Evolutionary conservation across 2,888 invertebrate genomes (phyloP), one percentile per base, ranked within the genome.

Genomic region (Pachliopta kotzebuea): DNA sequence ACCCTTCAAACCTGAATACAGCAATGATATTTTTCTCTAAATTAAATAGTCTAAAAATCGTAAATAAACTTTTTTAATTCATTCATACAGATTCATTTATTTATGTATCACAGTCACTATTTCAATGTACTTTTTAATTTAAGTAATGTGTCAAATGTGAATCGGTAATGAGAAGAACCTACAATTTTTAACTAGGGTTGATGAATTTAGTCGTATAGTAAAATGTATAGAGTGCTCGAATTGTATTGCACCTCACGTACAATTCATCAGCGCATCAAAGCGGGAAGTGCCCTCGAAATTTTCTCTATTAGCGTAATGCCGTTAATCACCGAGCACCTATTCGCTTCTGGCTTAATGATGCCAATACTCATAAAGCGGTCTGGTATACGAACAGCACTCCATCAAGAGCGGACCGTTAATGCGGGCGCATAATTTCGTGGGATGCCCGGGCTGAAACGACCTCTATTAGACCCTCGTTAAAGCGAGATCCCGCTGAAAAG

Each of bases 351-450:
- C 54, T 67, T 76, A 79, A 82, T 71, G 81, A 79, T 69, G 75
- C 75, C 78, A 79, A 81, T 81, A 74, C 75, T 74, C 77, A 72
- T 81, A 76, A 80, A 82, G 71, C 73, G 62, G 71, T 71, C 72
- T 69, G 70, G 76, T 79, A 76, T 74, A 76, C 71, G 76, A 73
- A 74, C 70, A 21, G 45, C 73, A 74, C 78, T 79, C 75, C 78
- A 80, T 80, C 79, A 77, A 70, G 72, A 71, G 69, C 63, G 66
- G 70, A 68, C 67, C 67, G 69, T 71, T 72, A 74, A 74, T 73
- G 70, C 71, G 72, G 72, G 74, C 72, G 79, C 79, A 81, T 83
- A 81, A 81, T 81, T 81, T 76, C 66, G 61, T 56, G 59, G 61
- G 53, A 70, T 63, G 71, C 69, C 65, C 68, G 68, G 68, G 71